Evolutionary conservation across 2,888 invertebrate genomes (phyloP), one percentile per base, ranked within the genome.

Genomic region (Ypsolopha scabrella): DNA sequence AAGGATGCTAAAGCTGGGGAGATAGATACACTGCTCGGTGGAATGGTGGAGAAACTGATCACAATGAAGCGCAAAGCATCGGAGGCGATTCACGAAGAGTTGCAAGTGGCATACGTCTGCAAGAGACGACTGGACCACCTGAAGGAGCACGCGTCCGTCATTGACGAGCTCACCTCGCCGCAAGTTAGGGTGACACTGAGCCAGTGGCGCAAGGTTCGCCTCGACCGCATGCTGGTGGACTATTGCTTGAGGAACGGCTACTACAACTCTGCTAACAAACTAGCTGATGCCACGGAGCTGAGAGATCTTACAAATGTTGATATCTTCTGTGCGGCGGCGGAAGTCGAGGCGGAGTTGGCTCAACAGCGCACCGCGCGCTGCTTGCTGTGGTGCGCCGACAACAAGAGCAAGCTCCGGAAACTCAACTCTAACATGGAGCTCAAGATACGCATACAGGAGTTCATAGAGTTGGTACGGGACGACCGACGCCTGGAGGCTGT

Each of bases 201-300:
- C 70, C 92, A 93, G 57, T 97, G 96, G 95, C 91, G 93, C 55
- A 90, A 94, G 57, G 92, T 94, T 57, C 90, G 98, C 36, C 82
- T 99, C 51, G 98, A 99, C 79, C 90, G 99, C 51, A 96, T 99
- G 94, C 88, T 99, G 50, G 96, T 99, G 10, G 99, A 99, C 72
- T 98, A 99, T 78, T 94, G 98, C 68, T 88, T 99, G 14, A 88
- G 98, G 53, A 93, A 94, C 70, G 99, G 99, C 0, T 98, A 97
- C 80, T 98, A 99, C 73, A 95, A 95, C 67, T 94, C 98, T 0
- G 99, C 99, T 0, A 92, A 93, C 58, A 92, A 93, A 65, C 83
- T 99, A 34, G 95, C 97, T 0, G 92, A 93, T 51, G 91, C 93
- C 50, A 92, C 94, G 10, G 91, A 90, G 47, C 89, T 96, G 11